These are phyloP conservation scores for Taurulus bubalis DNA, from an alignment of 2,113 vertebrate genomes.

Conservation along the genomic window DNA sequence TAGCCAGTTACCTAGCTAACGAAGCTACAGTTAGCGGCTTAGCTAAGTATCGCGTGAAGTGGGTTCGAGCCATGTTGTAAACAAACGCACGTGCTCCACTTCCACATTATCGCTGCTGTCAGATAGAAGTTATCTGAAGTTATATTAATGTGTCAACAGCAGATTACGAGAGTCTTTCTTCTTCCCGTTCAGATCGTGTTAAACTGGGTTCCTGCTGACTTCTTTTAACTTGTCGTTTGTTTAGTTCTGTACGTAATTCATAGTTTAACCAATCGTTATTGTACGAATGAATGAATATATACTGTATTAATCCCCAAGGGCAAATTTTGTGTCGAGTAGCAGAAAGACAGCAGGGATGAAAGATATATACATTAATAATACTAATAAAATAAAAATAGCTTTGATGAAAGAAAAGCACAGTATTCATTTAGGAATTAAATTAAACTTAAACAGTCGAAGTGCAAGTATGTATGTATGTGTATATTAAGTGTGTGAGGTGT, in stretches of 20 bases:
- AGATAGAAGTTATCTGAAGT: background rate
- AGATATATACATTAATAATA: too few relatives aligned
- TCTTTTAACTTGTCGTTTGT: background rate
- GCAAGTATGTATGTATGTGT: too few relatives aligned
- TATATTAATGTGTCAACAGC: background rate
- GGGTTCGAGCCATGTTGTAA: conserved; percentile 41
- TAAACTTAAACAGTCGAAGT: too few relatives aligned
- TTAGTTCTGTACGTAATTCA: background rate
- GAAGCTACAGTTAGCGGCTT: background rate
- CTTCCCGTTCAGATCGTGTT: background rate
- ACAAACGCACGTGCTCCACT: conserved; percentile 68
- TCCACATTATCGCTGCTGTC: background rate
- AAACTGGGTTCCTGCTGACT: background rate
- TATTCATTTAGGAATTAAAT: too few relatives aligned
- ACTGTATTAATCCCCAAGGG: too few relatives aligned
- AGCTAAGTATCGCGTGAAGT: conserved; percentile 29
- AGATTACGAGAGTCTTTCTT: background rate
- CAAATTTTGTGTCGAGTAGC: too few relatives aligned
- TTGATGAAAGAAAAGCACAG: too few relatives aligned
- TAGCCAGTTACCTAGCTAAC: background rate
- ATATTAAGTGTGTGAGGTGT: too few relatives aligned
- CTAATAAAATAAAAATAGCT: too few relatives aligned
- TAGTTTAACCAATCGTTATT: background rate
- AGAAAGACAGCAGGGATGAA: too few relatives aligned
- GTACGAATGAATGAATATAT: too few relatives aligned